A percentile compares a stretch with the other conserved stretches of the same genome.
Conservation (phyloP, 2,797 vertebrate species). For the Siniperca scherzeri region DNA sequence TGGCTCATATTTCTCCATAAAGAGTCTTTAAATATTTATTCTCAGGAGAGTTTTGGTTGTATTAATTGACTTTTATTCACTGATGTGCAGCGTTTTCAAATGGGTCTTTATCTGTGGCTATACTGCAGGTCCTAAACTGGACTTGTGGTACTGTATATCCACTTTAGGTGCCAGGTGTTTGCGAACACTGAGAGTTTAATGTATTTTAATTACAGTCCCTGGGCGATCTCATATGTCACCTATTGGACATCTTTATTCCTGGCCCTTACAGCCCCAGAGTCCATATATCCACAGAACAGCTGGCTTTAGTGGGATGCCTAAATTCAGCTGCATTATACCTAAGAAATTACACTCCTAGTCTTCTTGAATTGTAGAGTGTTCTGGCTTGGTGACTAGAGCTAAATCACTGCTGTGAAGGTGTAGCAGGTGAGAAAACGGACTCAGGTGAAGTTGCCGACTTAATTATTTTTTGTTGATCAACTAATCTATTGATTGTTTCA, state of each 20-base stretch:
- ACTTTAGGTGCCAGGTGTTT: conserved; percentile 1
- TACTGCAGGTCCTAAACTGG: conserved; percentile 11
- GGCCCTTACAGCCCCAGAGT: background rate
- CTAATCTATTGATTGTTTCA: background rate
- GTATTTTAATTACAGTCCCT: conserved; percentile 23
- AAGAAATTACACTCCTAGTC: background rate
- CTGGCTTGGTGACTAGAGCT: background rate
- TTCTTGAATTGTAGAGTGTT: background rate
- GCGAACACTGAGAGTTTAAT: conserved; percentile 19
- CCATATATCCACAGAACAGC: conserved; percentile 4
- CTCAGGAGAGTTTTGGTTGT: background rate
- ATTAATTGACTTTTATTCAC: conserved; percentile 1
- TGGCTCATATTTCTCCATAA: background rate
- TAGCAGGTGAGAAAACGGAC: background rate
- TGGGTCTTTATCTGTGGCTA: conserved; percentile 3
- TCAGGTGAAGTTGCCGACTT: too few relatives aligned
- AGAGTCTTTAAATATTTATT: background rate
- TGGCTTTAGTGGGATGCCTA: conserved; percentile 5
- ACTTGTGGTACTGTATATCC: background rate
- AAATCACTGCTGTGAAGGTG: background rate
- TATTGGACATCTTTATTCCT: conserved; percentile 23
- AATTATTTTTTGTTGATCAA: background rate
- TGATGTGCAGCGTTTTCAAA: background rate
- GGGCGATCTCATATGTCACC: conserved; percentile 12
- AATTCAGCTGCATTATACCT: background rate